A percentile compares a stretch with the other conserved stretches of the same genome.
phyloP scores from a whole-genome alignment of 92 coral and sea anemone genomes.

The Epizoanthus rinbou region DNA sequence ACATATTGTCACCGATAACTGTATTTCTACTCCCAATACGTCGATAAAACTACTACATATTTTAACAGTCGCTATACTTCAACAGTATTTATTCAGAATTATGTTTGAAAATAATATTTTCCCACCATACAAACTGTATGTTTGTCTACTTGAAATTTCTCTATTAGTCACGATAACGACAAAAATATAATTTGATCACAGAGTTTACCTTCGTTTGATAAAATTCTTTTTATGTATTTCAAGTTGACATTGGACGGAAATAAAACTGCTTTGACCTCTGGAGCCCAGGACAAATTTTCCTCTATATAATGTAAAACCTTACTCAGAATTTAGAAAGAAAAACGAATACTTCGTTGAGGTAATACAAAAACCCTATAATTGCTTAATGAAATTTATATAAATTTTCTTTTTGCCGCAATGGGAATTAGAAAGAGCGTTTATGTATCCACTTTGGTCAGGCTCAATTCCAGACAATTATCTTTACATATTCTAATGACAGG shows the following conservation, averaged over 20 bases:
- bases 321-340: not conserved
- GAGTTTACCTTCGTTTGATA: constrained; percentile 7
- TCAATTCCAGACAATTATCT: constrained; percentile 55
- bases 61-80: constrained; percentile 6
- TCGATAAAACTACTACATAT: not conserved
- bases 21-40: not conserved
- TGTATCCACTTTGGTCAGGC: constrained; percentile 32
- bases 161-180: constrained; percentile 6
- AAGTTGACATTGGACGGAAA: constrained; percentile 5
- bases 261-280: not conserved
- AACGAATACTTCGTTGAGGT: not conserved
- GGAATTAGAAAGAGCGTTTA: constrained; percentile 8
- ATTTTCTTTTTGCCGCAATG: constrained; percentile 39
- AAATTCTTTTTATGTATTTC: constrained; percentile 18
- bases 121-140: not conserved
- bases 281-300: not conserved
- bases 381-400: constrained; percentile 43
- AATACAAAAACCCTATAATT: constrained; percentile 36
- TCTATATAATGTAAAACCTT: not conserved
- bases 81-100: not conserved
- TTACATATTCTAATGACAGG: constrained; percentile 44
- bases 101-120: not conserved
- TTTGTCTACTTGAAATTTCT: constrained; percentile 3
- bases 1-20: constrained; percentile 1
- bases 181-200: constrained; percentile 30